Conservation (phyloP, 2,888 invertebrate species). For the Patella caerulea region DNA sequence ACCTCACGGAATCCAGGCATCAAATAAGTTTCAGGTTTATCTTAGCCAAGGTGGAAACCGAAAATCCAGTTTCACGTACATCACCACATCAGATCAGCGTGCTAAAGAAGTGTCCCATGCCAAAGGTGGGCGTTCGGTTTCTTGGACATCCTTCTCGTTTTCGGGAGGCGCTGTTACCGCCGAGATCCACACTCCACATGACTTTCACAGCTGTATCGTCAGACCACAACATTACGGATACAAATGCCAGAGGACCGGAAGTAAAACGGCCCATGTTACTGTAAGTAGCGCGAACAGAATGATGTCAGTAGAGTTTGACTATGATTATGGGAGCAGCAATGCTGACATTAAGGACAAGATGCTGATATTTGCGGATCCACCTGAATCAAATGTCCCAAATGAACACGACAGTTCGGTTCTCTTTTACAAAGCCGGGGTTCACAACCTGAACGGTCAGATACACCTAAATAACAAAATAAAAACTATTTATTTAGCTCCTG, state of each 20-base stretch:
- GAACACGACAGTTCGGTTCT: slow-evolving; percentile 22
- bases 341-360: slow-evolving; percentile 32
- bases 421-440: slow-evolving; percentile 29
- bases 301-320: slow-evolving; percentile 37
- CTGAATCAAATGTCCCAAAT: slow-evolving; percentile 25
- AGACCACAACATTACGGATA: slow-evolving; percentile 27
- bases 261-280: slow-evolving; percentile 29
- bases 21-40: slow-evolving; percentile 18
- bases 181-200: slow-evolving; percentile 28
- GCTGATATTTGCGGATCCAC: slow-evolving; percentile 32
- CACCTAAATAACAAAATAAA: slow-evolving; percentile 11
- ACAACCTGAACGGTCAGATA: slow-evolving; percentile 31
- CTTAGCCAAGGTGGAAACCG: slow-evolving; percentile 17
- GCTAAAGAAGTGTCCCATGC: slow-evolving; percentile 14
- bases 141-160: slow-evolving; percentile 36
- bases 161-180: slow-evolving; percentile 22
- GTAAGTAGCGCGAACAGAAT: slow-evolving; percentile 17
- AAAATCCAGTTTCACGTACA: slow-evolving; percentile 22
- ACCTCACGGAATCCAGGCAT: slow-evolving; percentile 1
- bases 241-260: slow-evolving; percentile 20
- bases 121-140: slow-evolving; percentile 23
- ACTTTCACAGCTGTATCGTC: slow-evolving; percentile 32
- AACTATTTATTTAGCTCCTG: slow-evolving; percentile 32
- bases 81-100: slow-evolving; percentile 20
- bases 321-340: slow-evolving; percentile 22